Conservation (phyloP, 2,888 invertebrate species). For the Thysanoteuthis rhombus region DNA sequence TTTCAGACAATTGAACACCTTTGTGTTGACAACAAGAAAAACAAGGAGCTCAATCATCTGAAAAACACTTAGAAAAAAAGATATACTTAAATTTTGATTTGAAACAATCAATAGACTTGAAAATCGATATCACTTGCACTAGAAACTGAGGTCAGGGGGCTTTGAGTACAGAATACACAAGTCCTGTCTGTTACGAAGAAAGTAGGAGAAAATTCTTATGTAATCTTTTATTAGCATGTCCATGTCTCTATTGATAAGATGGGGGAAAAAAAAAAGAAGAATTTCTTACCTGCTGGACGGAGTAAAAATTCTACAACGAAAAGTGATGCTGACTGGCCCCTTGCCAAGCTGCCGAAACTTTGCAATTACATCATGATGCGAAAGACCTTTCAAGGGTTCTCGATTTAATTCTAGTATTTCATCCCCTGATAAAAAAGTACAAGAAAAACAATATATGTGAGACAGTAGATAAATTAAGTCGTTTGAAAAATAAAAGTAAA, state of each 20-base stretch:
- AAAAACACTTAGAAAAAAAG: neutral
- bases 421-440: constrained; percentile 74
- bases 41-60: too few relatives aligned
- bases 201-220: too few relatives aligned
- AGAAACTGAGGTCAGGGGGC: too few relatives aligned
- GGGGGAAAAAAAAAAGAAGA: neutral
- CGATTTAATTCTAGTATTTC: constrained; percentile 92
- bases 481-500: neutral
- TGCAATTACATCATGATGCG: constrained; percentile 71
- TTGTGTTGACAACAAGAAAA: too few relatives aligned
- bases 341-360: constrained; percentile 72
- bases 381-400: constrained; percentile 81
- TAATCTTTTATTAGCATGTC: too few relatives aligned
- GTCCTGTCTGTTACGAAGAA: too few relatives aligned
- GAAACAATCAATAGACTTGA: too few relatives aligned
- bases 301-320: constrained; percentile 50
- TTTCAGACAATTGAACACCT: too few relatives aligned
- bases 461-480: neutral
- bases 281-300: constrained; percentile 43
- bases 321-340: constrained; percentile 80
- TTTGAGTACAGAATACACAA: too few relatives aligned
- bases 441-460: neutral
- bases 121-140: too few relatives aligned
- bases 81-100: too few relatives aligned
- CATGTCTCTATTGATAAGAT: too few relatives aligned